phyloP scores from a whole-genome alignment of 2,113 vertebrate species.

The Daubentonia madagascariensis region DNA sequence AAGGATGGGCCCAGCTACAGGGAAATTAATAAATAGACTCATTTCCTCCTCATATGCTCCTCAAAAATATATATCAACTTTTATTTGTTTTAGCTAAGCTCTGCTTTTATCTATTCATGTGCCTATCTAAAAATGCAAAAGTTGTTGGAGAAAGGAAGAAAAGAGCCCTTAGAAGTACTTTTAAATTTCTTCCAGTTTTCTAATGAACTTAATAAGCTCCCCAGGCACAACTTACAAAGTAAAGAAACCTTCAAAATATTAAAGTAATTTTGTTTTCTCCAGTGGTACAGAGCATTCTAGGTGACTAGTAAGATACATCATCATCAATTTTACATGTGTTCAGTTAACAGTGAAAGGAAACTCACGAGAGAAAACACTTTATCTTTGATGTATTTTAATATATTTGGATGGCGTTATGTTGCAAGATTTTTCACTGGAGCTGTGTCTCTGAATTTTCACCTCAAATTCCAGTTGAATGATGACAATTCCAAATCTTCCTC shows the following conservation, averaged over 20 bases:
- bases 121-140: slow-evolving; percentile 53
- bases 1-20: neutral
- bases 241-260: slow-evolving; percentile 73
- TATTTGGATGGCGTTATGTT: slow-evolving; percentile 63
- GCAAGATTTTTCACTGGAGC: slow-evolving; percentile 43
- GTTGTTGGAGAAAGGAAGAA: slow-evolving; percentile 49
- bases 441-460: slow-evolving; percentile 65
- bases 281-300: slow-evolving; percentile 53
- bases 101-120: neutral
- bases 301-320: slow-evolving; percentile 64
- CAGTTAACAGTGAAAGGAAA: slow-evolving; percentile 57
- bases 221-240: slow-evolving; percentile 62
- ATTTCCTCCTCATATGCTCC: slow-evolving; percentile 13
- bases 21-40: neutral
- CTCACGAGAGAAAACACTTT: slow-evolving; percentile 75
- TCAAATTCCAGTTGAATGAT: slow-evolving; percentile 68
- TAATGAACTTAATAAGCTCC: slow-evolving; percentile 81
- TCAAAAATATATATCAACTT: slow-evolving; percentile 38
- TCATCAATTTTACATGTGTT: slow-evolving; percentile 67
- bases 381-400: slow-evolving; percentile 74
- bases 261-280: slow-evolving; percentile 75
- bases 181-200: slow-evolving; percentile 75
- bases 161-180: slow-evolving; percentile 64
- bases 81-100: slow-evolving; percentile 52
- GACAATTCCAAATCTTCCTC: slow-evolving; percentile 49